Conservation (phyloP, 2,888 invertebrate species). For the Drosophila barbarae region DNA sequence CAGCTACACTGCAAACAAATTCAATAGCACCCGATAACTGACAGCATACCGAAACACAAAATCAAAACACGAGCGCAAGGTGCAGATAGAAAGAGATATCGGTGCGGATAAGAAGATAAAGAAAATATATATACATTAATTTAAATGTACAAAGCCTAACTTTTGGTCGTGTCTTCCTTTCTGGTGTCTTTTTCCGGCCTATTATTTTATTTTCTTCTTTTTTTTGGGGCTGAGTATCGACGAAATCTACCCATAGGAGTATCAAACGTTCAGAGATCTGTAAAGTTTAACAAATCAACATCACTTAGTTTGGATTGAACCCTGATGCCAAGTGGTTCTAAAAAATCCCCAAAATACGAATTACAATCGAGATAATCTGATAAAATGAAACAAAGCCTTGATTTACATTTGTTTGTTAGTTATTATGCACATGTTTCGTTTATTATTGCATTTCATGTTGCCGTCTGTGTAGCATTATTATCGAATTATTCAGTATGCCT, state of each 20-base stretch:
- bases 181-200: constrained; percentile 1
- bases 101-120: constrained; percentile 34
- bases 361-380: not conserved
- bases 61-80: constrained; percentile 42
- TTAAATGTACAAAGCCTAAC: constrained; percentile 72
- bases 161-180: constrained; percentile 54
- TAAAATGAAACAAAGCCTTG: constrained; percentile 2
- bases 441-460: constrained; percentile 69
- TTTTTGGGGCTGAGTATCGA: not conserved
- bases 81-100: constrained; percentile 38
- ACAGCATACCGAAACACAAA: constrained; percentile 36
- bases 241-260: not conserved
- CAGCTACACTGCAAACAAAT: constrained; percentile 21
- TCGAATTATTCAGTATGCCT: constrained; percentile 64
- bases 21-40: constrained; percentile 18
- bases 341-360: not conserved
- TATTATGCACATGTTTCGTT: constrained; percentile 72
- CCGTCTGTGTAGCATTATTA: constrained; percentile 56
- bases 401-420: constrained; percentile 53
- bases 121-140: constrained; percentile 60
- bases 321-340: not conserved
- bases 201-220: not conserved
- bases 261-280: too few relatives aligned
- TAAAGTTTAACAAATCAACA: too few relatives aligned
- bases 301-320: too few relatives aligned